Base-by-base conservation (phyloP, 2,797 vertebrate genomes). In the Borostomias antarcticus region DNA sequence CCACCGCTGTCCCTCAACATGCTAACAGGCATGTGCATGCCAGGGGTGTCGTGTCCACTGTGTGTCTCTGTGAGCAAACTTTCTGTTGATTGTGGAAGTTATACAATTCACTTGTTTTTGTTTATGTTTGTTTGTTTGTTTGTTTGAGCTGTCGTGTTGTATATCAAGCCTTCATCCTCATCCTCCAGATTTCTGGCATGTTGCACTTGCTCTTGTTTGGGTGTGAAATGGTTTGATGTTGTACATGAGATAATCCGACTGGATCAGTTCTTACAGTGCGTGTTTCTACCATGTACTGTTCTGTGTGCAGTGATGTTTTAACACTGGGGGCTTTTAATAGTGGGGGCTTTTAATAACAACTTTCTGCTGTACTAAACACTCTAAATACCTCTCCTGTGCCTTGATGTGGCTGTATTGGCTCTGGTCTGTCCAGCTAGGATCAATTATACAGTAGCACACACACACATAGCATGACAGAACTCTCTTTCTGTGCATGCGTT, bases 21-120 rank as follows among this genome's bases (percentile, higher is more conserved):
- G 73, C 69, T 62, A 52, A 23, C 65, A 0, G 57, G 50, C 60
- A 66, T 69, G 53, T 76, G 90, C 90, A 91, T 85, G 90, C 71
- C 48, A 51, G 70, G 71, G n/a, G n/a, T 62, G 59, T 52, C 62
- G 43, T 15, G 30, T 69, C 19, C 37, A 45, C 68, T 29, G 30
- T 59, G 23, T 58, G 63, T 62, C 40, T 85, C 43, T 79, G 48
- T 37, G 40, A 59, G 19, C 43, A 26, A 45, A 19, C 48, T 59
- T 40, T 58, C 32, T 15, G 64, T 70, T 37, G 69, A 48, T 77
- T 67, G 67, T 72, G 83, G 79, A 85, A 69, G 77, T 88, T 79
- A 73, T 81, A 75, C 70, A 78, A 68, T 81, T 70, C 69, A 72
- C 62, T 59, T 72, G 10, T 11, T 70, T 62, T 64, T 21, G 43